A percentile compares a stretch with the other conserved stretches of the same genome.
These are phyloP conservation scores for Halcyon smyrnensis DNA, from an alignment of 2,797 vertebrate genomes.

Conservation along the genomic window DNA sequence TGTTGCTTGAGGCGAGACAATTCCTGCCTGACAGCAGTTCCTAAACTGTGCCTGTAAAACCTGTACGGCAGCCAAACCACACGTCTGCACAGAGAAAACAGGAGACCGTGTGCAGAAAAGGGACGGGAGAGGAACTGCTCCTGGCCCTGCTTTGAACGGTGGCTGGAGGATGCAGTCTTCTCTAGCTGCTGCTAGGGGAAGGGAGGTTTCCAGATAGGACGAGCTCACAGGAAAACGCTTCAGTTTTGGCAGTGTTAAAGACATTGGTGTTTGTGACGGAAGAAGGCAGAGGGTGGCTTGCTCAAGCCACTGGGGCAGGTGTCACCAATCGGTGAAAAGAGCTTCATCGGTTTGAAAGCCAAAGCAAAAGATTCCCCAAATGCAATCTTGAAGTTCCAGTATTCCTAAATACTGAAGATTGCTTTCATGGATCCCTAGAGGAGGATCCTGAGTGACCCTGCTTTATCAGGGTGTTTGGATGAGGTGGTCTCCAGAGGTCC, in stretches of 20 bases:
- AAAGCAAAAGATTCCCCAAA: slow-evolving; percentile 12
- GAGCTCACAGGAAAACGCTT: not conserved
- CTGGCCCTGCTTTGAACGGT: not conserved
- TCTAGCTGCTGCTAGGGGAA: not conserved
- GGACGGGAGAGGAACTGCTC: not conserved
- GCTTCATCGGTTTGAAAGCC: slow-evolving; percentile 1
- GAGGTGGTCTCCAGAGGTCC: not conserved
- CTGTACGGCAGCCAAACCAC: slow-evolving; percentile 30
- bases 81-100: not conserved
- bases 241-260: too few relatives aligned
- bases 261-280: not conserved
- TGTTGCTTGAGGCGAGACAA: slow-evolving; percentile 40
- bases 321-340: not conserved
- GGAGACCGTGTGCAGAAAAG: not conserved
- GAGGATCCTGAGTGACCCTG: not conserved
- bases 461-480: not conserved
- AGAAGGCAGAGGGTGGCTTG: not conserved
- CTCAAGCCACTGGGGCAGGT: slow-evolving; percentile 1
- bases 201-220: not conserved
- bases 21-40: slow-evolving; percentile 48
- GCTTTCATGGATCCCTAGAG: not conserved
- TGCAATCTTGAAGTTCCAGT: not conserved
- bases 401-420: not conserved
- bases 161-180: not conserved
- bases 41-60: not conserved